phyloP scores from a whole-genome alignment of 1,140 invertebrate genomes.

The Pentalonia nigronervosa region DNA sequence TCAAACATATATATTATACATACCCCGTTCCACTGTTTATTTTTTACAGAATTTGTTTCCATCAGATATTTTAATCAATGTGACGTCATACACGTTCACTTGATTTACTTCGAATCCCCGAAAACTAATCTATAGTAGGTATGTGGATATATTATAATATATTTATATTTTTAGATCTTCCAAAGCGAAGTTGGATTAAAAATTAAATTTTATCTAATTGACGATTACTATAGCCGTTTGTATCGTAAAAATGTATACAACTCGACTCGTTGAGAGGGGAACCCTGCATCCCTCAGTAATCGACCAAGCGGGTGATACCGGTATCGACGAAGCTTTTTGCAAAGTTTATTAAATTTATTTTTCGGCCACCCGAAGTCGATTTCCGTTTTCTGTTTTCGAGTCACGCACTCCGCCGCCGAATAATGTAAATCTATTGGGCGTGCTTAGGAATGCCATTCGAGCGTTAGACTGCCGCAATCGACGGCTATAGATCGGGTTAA shows the following conservation, averaged over 20 bases:
- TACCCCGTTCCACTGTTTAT: background rate
- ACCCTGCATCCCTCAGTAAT: background rate
- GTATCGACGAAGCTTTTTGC: background rate
- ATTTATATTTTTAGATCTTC: background rate
- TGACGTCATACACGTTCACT: background rate
- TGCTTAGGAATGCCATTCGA: slow-evolving; percentile 40
- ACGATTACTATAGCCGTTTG: background rate
- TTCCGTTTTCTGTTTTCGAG: background rate
- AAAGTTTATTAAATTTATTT: slow-evolving; percentile 6
- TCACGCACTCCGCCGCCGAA: background rate
- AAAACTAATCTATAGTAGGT: background rate
- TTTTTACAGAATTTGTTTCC: background rate
- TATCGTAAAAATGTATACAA: background rate
- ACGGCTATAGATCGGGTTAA: background rate
- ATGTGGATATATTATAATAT: background rate
- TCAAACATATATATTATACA: background rate
- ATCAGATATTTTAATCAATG: background rate
- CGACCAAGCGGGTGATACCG: background rate
- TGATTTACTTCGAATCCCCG: background rate
- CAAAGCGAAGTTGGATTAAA: background rate
- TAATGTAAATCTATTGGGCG: slow-evolving; percentile 5
- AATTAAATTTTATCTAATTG: background rate
- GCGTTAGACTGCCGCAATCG: background rate
- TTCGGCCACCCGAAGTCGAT: background rate
- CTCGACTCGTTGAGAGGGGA: background rate